These are phyloP conservation scores for Andricus curvator DNA, from an alignment of 2,888 invertebrate genomes.

Conservation along the genomic window DNA sequence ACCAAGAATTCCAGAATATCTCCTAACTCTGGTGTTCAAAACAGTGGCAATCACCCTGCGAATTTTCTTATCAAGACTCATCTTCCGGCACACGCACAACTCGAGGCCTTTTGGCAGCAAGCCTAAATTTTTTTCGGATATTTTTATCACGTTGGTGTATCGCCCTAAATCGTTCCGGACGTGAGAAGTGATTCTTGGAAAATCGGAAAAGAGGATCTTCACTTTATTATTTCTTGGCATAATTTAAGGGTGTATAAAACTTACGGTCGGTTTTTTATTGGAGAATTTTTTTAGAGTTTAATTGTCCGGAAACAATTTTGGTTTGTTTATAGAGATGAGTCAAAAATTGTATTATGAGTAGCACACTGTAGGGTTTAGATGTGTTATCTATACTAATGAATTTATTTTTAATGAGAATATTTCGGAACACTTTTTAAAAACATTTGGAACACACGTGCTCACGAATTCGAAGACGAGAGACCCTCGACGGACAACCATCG, in stretches of 20 bases:
- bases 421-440: constrained; percentile 15
- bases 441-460: constrained; percentile 31
- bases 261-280: not conserved
- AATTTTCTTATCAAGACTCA: constrained; percentile 68
- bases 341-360: not conserved
- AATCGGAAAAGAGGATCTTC: not conserved
- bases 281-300: not conserved
- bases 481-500: constrained; percentile 31
- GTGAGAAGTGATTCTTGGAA: not conserved
- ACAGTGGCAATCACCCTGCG: constrained; percentile 34
- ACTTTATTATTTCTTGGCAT: not conserved
- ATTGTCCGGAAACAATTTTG: not conserved
- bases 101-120: constrained; percentile 68
- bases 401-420: not conserved
- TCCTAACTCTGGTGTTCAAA: not conserved
- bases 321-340: not conserved
- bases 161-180: constrained; percentile 34
- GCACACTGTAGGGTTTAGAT: not conserved
- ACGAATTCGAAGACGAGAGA: not conserved
- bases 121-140: constrained; percentile 74
- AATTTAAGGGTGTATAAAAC: not conserved
- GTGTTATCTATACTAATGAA: not conserved
- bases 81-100: constrained; percentile 39
- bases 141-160: constrained; percentile 58
- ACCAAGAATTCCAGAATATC: not conserved